phyloP scores from a whole-genome alignment of 2,113 vertebrate genomes.

The Chamaetylas fuelleborni region DNA sequence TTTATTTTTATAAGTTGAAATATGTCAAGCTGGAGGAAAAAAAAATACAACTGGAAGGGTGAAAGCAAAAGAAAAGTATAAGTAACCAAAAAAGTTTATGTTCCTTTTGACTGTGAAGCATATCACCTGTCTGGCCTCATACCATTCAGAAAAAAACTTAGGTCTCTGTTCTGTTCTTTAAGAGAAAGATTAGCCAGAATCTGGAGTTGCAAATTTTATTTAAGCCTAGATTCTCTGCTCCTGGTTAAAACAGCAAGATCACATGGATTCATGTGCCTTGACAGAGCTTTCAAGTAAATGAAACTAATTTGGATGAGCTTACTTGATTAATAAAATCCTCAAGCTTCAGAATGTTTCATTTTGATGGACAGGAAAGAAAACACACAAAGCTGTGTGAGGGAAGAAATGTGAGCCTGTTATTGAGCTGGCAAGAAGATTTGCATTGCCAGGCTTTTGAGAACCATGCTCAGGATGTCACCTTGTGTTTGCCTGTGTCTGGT shows the following conservation, averaged over 20 bases:
- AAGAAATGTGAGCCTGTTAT: neutral
- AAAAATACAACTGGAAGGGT: neutral
- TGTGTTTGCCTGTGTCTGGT: neutral
- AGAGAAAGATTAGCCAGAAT: neutral
- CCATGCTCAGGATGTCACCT: neutral
- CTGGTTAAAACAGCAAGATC: neutral
- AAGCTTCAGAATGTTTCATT: neutral
- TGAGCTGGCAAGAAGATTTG: neutral
- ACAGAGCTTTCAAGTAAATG: neutral
- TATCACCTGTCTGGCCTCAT: neutral
- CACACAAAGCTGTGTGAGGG: neutral
- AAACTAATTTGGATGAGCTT: neutral
- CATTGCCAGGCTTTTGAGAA: neutral
- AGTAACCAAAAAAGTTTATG: neutral
- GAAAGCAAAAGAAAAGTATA: neutral
- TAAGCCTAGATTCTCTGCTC: neutral
- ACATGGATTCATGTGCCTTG: neutral
- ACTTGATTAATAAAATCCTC: neutral
- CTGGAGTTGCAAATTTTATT: neutral
- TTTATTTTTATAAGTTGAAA: conserved; percentile 38
- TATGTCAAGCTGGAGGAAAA: neutral
- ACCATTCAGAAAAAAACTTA: neutral
- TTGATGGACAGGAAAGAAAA: neutral
- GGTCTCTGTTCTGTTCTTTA: neutral
- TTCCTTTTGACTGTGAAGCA: neutral